Evolutionary conservation across 2,113 vertebrate species (phyloP), one percentile per base, ranked within the genome.

Genomic region (Neomonachus schauinslandi): DNA sequence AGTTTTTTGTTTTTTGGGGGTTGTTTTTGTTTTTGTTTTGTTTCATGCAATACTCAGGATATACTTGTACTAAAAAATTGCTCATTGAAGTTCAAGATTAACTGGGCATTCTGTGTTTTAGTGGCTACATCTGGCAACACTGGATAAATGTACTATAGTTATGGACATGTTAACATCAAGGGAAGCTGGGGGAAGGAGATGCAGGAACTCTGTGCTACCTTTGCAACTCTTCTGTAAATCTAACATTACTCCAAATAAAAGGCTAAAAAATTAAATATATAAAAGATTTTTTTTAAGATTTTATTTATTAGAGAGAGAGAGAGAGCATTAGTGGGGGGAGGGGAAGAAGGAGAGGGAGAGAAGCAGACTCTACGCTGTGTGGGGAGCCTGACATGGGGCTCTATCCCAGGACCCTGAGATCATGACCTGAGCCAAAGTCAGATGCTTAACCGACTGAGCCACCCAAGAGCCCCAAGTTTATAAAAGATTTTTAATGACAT

Each of bases 61-160:
- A 84, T 42, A 42, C 46, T 82, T 76, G 16, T 11, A 55, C 42
- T 76, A n/a, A 90, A 90, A 84, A 67, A 15, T 16, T 39, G 28
- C 39, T 65, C 82, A 21, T 46, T 83, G 69, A 89, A n/a, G n/a
- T 84, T 93, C 85, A 69, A 39, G 79, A 67, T 93, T 84, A 84
- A 89, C 49, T 83, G 79, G 33, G 31, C 65, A 10, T 76, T 93
- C 91, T 67, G 18, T 67, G 69, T 42, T 51, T 72, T 67, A 77
- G 67, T 89, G 69, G 36, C 85, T 69, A 33, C 59, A 46, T 77
- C 33, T 69, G 91, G 28, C 19, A 28, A 63, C 65, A 39, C 19
- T 22, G 80, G 31, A 51, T 67, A 59, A 65, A 69, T 51, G 55
- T 53, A 8, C 26, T 39, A 1, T 33, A 28, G 49, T 59, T 57